A percentile compares a stretch with the other conserved stretches of the same genome.
Conservation (phyloP, 2,888 invertebrate genomes). For the Toxonevra muliebris region DNA sequence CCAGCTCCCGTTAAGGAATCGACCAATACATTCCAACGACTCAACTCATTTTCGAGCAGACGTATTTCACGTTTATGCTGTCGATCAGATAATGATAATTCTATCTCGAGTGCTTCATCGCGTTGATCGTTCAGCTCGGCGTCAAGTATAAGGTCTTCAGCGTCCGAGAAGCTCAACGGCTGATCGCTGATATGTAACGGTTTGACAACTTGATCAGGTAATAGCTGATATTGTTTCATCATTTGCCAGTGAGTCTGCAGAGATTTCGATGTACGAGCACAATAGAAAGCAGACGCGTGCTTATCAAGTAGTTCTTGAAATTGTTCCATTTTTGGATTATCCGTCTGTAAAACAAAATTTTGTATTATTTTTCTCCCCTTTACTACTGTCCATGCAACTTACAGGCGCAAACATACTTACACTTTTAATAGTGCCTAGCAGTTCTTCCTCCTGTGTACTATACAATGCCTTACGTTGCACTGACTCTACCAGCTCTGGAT, state of each 20-base stretch:
- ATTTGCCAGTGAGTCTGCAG: conserved; percentile 91
- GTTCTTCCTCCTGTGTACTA: conserved; percentile 87
- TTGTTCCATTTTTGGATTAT: conserved; percentile 76
- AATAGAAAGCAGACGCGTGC: conserved; percentile 87
- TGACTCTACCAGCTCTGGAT: conserved; percentile 87
- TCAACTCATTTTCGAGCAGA: conserved; percentile 85
- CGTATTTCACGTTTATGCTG: conserved; percentile 87
- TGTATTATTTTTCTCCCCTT: neutral
- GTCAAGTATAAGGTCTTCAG: conserved; percentile 88
- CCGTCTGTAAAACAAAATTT: conserved; percentile 67
- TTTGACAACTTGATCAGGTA: conserved; percentile 87
- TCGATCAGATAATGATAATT: conserved; percentile 78
- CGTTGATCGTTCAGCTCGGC: conserved; percentile 80
- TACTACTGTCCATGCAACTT: neutral
- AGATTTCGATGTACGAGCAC: conserved; percentile 85
- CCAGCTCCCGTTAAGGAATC: conserved; percentile 88
- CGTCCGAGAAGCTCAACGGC: conserved; percentile 85
- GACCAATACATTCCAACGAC: conserved; percentile 91
- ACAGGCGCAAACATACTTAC: conserved; percentile 65
- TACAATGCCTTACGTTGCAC: conserved; percentile 90
- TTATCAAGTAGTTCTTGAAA: conserved; percentile 87
- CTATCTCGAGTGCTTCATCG: conserved; percentile 84
- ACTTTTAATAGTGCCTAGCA: conserved; percentile 82
- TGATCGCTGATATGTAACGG: conserved; percentile 71
- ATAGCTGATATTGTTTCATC: conserved; percentile 88